phyloP scores from a whole-genome alignment of 1,140 invertebrate species.

The Brachionus koreanus region DNA sequence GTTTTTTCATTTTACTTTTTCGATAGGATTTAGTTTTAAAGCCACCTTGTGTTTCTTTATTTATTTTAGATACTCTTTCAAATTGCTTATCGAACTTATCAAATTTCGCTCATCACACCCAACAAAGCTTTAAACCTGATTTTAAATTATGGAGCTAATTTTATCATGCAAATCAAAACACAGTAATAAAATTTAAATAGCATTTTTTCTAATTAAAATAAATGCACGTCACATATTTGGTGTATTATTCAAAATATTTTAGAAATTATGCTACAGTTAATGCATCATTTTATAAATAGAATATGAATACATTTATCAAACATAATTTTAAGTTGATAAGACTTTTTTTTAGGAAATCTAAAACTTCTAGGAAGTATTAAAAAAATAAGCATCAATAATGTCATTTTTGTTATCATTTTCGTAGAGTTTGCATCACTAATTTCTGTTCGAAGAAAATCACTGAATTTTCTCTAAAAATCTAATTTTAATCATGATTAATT shows the following conservation, averaged over 20 bases:
- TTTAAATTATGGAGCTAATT: not conserved
- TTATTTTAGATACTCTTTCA: not conserved
- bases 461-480: not conserved
- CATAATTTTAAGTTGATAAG: not conserved
- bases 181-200: not conserved
- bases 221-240: not conserved
- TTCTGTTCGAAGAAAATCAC: not conserved
- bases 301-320: not conserved
- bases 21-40: not conserved
- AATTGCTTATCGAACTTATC: not conserved
- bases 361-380: not conserved
- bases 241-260: not conserved
- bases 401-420: not conserved
- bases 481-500: slow-evolving; percentile 3
- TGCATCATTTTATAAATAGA: not conserved
- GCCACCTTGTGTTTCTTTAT: not conserved
- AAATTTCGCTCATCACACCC: not conserved
- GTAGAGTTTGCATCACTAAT: not conserved
- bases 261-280: not conserved
- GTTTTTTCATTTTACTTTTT: not conserved
- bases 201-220: not conserved
- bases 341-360: not conserved
- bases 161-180: not conserved
- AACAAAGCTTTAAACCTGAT: not conserved
- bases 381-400: not conserved